These are phyloP conservation scores for Cephalopholis sonnerati DNA, from an alignment of 2,113 vertebrate species.

Conservation along the genomic window DNA sequence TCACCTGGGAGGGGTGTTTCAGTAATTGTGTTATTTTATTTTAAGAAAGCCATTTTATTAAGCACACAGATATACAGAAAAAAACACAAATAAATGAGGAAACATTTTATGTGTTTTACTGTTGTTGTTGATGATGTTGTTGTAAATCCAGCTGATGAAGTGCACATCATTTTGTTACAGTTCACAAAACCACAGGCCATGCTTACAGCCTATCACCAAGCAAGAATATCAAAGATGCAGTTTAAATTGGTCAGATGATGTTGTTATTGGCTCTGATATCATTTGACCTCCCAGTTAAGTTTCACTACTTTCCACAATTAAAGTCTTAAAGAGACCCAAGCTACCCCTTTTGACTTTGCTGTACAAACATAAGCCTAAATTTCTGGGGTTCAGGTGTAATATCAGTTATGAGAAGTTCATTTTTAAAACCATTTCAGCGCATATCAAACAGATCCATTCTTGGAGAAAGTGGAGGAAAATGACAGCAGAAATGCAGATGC, in stretches of 20 bases:
- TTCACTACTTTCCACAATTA: background rate
- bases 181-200: background rate
- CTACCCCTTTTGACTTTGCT: background rate
- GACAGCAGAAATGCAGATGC: background rate
- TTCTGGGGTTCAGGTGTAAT: background rate
- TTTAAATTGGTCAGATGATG: constrained; percentile 3
- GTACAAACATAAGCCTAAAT: background rate
- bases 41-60: background rate
- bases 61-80: background rate
- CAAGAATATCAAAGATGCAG: constrained; percentile 8
- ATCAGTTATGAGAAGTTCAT: background rate
- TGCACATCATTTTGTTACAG: background rate
- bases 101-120: constrained; percentile 17
- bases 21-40: background rate
- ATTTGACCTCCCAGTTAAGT: background rate
- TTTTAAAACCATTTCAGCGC: background rate
- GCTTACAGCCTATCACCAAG: background rate
- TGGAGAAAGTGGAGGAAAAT: background rate
- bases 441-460: constrained; percentile 5
- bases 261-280: background rate
- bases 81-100: background rate
- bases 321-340: background rate
- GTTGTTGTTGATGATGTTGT: background rate
- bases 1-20: background rate
- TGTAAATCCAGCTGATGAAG: background rate